Base-by-base conservation (phyloP, 1,140 invertebrate species). In the Eciton burchellii region DNA sequence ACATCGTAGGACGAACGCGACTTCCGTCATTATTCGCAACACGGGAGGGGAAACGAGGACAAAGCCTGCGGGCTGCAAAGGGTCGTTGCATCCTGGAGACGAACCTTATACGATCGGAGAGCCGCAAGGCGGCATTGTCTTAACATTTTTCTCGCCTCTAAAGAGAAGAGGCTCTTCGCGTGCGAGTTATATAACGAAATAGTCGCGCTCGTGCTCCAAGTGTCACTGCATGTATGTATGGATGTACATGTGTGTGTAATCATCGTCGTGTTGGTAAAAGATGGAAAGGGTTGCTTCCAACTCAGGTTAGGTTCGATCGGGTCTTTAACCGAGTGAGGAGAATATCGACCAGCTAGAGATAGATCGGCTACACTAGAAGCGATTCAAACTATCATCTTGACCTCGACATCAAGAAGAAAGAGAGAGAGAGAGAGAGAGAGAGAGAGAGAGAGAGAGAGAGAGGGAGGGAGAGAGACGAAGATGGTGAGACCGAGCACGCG, bases 131-230 rank as follows among this genome's bases (percentile, higher is more conserved):
- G 74, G 88, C 84, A 90, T 90, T 90, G 89, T 90, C 84, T 86
- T 60, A 62, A 47, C n/a, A 49, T 88, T 89, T 89, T 89, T 89
- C 70, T 70, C 63, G 65, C 71, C 12, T 56, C 62, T 41, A 63
- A n/a, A n/a, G 60, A 12, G 65, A 79, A 26, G 70, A 85, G 59
- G 8, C 59, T 60, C 60, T 45, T 83, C 57, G 84, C 84, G 77
- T 74, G 82, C 86, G 65, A 88, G 88, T 90, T 90, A 90, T 90
- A 90, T 90, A 90, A 90, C 84, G 89, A 90, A 90, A 88, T 89
- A 82, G 82, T 43, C 49, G 12, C 43, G 29, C 47, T 71, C 59
- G 35, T 83, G 47, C 65, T 71, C 16, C 41, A 41, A 45, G n/a
- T 56, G 82, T 74, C 66, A 41, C 71, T 59, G 19, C 45, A 45